Evolutionary conservation across 2,797 vertebrate genomes (phyloP), one percentile per base, ranked within the genome.

Genomic region (Ispidina picta): DNA sequence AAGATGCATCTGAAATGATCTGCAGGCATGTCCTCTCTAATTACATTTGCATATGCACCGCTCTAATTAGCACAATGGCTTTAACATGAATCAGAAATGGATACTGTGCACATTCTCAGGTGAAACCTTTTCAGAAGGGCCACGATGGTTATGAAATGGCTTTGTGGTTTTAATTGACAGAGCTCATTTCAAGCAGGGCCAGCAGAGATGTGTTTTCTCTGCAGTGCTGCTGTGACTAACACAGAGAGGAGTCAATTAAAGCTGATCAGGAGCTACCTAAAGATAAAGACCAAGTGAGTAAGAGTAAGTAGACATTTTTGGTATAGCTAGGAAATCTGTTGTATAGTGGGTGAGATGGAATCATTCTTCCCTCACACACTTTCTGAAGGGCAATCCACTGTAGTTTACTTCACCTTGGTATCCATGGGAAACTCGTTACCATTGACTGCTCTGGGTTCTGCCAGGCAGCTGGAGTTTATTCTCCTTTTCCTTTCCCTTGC

Each of bases 1-100:
- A 93, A 81, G 84, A 89, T 90, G 25, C 68, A 90, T 87, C 81
- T 92, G 74, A 74, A 19, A 20, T 88, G 77, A 93, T 95, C 96
- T 96, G 65, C 85, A 92, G 91, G 81, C 60, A 74, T 92, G 80
- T 90, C 65, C 90, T 55, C 41, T 84, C 89, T 95, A 96, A 97
- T 96, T 96, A 44, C 60, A 96, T 97, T 96, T 96, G 90, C 92
- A 96, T 97, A 96, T 90, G 78, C 81, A 86, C 63, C 63, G 80
- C 46, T 86, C 58, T 94, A 93, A 96, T 96, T 93, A 96, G 87
- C 44, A 70, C 72, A 77, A 63, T 90, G 93, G 58, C 18, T 96
- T 92, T 90, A 92, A 83, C 74, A 92, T 48, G 22, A 95, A 85
- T 83, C 52, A 92, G 66, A 89, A 58, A 29, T 12, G 78, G 55